These are phyloP conservation scores for Tragelaphus strepsiceros DNA, from an alignment of 2,113 vertebrate species.

Conservation along the genomic window DNA sequence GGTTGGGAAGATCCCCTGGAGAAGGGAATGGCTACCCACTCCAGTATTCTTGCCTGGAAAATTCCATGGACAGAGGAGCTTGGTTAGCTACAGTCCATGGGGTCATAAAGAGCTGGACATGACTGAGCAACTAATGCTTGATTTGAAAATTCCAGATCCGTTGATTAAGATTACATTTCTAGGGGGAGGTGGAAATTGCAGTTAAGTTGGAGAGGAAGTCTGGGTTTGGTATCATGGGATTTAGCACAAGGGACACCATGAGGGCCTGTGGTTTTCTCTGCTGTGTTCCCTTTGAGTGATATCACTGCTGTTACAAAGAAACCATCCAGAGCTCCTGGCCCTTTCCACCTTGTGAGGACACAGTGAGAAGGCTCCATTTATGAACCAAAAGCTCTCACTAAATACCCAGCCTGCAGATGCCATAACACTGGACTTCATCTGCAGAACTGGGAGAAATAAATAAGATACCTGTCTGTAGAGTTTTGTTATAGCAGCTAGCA, in stretches of 20 bases:
- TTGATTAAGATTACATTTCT: not conserved
- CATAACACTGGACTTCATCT: not conserved
- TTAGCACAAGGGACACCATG: not conserved
- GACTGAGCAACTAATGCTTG: not conserved
- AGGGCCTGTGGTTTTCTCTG: not conserved
- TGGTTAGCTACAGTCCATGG: not conserved
- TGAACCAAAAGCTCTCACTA: not conserved
- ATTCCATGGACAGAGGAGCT: not conserved
- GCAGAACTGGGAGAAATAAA: not conserved
- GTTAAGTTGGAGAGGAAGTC: not conserved
- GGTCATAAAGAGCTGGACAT: not conserved
- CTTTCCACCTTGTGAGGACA: not conserved
- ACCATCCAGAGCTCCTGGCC: not conserved
- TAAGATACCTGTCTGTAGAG: not conserved
- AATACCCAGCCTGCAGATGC: not conserved
- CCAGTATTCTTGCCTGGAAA: not conserved
- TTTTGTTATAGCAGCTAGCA: not conserved
- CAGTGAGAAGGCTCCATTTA: not conserved
- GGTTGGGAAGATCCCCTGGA: not conserved
- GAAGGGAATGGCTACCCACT: not conserved
- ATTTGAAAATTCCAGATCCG: not conserved
- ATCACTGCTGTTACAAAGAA: not conserved
- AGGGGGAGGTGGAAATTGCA: not conserved
- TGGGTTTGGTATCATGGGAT: not conserved
- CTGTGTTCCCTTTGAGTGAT: not conserved